phyloP scores from a whole-genome alignment of 30 jellyfish, hydroid and myxozoan genomes.

The Cassiopea xamachana region DNA sequence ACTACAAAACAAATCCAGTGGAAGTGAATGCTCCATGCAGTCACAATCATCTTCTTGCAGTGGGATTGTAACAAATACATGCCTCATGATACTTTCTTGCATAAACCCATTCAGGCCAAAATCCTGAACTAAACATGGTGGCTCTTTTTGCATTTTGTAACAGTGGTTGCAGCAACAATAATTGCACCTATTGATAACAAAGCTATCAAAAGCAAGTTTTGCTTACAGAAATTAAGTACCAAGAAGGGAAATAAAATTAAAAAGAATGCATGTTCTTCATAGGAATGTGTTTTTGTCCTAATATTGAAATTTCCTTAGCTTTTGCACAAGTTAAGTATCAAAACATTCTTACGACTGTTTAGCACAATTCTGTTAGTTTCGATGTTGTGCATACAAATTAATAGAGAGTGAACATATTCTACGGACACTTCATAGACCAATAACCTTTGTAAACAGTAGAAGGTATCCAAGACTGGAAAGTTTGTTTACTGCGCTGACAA shows the following conservation, averaged over 20 bases:
- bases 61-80: background rate
- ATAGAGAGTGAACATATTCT: too few relatives aligned
- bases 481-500: too few relatives aligned
- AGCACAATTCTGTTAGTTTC: too few relatives aligned
- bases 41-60: background rate
- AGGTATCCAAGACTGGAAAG: too few relatives aligned
- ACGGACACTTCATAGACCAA: too few relatives aligned
- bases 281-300: too few relatives aligned
- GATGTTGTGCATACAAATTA: too few relatives aligned
- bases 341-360: too few relatives aligned
- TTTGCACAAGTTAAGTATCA: too few relatives aligned
- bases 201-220: background rate
- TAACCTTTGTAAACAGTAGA: too few relatives aligned
- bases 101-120: background rate
- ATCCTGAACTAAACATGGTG: background rate
- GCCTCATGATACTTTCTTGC: background rate
- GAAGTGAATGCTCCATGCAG: background rate
- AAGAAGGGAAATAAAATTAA: background rate
- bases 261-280: too few relatives aligned
- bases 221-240: background rate
- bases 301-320: too few relatives aligned
- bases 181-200: background rate
- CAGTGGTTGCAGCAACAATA: background rate
- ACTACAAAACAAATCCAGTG: background rate
- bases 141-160: background rate